A percentile compares a stretch with the other conserved stretches of the same genome.
These are phyloP conservation scores for Chondrosia reniformis DNA, from an alignment of 37 sponge, comb jelly and placozoan genomes.

Conservation along the genomic window DNA sequence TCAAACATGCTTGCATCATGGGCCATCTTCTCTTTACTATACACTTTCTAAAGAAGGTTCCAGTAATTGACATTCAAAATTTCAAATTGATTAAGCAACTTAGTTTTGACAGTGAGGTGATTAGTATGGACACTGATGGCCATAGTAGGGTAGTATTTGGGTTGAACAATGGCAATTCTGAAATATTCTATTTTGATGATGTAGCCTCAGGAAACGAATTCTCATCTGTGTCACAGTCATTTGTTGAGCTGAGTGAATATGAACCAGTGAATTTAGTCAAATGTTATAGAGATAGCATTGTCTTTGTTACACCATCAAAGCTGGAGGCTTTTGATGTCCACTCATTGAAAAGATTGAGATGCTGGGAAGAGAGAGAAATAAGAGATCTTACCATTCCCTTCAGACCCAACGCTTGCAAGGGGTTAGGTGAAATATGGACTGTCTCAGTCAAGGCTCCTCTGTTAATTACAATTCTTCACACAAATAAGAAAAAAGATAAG, in stretches of 20 bases:
- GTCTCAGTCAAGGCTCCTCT: background rate
- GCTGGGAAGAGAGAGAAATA: background rate
- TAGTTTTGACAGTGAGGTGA: background rate
- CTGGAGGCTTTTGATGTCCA: background rate
- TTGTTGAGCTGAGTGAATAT: too few species aligned
- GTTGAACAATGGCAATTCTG: background rate
- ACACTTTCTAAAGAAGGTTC: background rate
- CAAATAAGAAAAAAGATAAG: background rate
- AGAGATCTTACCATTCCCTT: background rate
- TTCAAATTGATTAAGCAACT: background rate
- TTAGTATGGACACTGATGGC: background rate
- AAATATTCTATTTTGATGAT: background rate
- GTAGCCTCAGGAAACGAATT: background rate
- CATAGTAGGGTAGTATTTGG: background rate
- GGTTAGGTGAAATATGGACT: slow-evolving; percentile 4
- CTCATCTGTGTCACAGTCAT: background rate
- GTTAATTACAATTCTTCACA: background rate
- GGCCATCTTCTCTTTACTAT: background rate
- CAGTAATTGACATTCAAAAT: background rate
- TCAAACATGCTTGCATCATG: background rate
- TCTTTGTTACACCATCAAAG: background rate
- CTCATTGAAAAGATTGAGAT: background rate
- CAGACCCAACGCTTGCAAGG: too few species aligned
- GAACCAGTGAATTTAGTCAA: background rate
- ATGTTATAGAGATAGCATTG: background rate